Base-by-base conservation (phyloP, 2,113 vertebrate species). In the Solea solea region DNA sequence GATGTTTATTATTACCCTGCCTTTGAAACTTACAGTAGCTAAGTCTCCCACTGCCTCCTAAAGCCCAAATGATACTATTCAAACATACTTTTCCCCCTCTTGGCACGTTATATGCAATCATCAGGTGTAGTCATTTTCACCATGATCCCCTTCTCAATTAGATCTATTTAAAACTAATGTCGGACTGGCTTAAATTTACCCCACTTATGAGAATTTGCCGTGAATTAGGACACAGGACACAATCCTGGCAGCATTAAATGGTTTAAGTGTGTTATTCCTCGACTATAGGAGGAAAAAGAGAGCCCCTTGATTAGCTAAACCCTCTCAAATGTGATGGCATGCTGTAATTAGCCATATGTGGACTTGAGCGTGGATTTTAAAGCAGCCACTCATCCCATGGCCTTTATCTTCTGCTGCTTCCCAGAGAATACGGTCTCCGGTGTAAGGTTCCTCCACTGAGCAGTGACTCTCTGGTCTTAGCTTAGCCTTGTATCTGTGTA, bases 201-300 rank as follows among this genome's bases (percentile, higher is more conserved):
- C 87, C 90, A 93, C 87, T 92, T 92, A 82, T 84, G 80, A 86
- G 79, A 80, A 93, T 93, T 78, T 78, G 82, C 74, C 34, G n/a
- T 84, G 90, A 93, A 92, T 93, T 92, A 90, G 91, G 21, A 21
- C 21, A 87, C 72, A 76, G 69, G 69, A 89, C 82, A 75, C 93
- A 93, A 91, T 94, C 90, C 91, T 89, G 88, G 86, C 65, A 15
- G 91, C 89, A 91, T 94, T 94, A 94, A 94, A 90, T 84, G 92
- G 91, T 94, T 93, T 94, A 93, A 90, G 86, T 87, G 80, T 94
- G 93, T 94, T 94, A 93, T 93, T 93, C 89, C 90, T 86, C 85
- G 64, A 89, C 89, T 91, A 92, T 92, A 91, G 82, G 78, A 91
- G 80, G 84, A 72, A 85, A 89, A 89, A 93, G 86, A 91, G 90